Conservation (phyloP, 2,888 invertebrate species). For the Stratiomys singularior region DNA sequence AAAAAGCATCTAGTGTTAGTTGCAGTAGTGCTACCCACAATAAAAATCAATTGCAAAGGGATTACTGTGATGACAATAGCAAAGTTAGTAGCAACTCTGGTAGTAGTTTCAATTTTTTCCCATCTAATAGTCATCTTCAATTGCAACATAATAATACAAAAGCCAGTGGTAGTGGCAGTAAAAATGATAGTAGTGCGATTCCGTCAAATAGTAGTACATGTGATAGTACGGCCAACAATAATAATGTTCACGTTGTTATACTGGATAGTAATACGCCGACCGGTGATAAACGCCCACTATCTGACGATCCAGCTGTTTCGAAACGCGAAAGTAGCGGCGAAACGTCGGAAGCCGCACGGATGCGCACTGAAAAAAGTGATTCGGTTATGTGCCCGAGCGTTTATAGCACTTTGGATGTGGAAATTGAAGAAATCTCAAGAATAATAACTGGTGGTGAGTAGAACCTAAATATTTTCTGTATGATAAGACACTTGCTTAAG, state of each 20-base stretch:
- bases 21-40: not conserved
- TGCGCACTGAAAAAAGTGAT: conserved; percentile 52
- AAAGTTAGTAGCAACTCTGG: conserved; percentile 16
- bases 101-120: not conserved
- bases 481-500: too few species aligned
- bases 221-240: conserved; percentile 5
- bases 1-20: not conserved
- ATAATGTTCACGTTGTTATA: conserved; percentile 43
- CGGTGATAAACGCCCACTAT: conserved; percentile 46
- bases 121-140: not conserved
- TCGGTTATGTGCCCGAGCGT: conserved; percentile 52
- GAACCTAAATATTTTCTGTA: not conserved
- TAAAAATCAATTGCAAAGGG: conserved; percentile 10
- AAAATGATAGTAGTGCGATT: conserved; percentile 16
- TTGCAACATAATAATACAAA: not conserved
- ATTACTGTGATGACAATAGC: conserved; percentile 15
- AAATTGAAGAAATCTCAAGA: conserved; percentile 53
- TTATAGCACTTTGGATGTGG: conserved; percentile 50
- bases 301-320: conserved; percentile 46
- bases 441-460: conserved; percentile 52
- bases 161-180: conserved; percentile 30
- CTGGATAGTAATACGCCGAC: conserved; percentile 9
- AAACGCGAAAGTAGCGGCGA: conserved; percentile 50
- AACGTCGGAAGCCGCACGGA: conserved; percentile 47
- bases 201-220: not conserved